Evolutionary conservation across 2,888 invertebrate species (phyloP).

Genomic region (Barypeithes pellucidus): DNA sequence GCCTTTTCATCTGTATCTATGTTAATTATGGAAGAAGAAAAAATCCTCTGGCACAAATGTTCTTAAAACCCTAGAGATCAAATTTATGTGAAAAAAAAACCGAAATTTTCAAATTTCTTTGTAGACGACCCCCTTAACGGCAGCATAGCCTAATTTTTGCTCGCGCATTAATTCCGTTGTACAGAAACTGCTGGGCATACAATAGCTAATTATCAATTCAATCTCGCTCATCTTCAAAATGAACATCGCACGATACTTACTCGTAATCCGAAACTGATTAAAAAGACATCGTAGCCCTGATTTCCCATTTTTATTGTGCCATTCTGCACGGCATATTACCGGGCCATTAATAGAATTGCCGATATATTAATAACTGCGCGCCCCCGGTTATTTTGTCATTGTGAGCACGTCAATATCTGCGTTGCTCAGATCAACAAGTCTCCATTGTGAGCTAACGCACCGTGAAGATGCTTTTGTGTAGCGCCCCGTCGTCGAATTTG

Average conservation of each 20-base stretch:
- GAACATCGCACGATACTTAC: slow-evolving; percentile 36
- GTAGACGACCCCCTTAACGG: too few relatives aligned
- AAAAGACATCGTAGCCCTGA: slow-evolving; percentile 31
- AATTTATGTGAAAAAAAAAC: too few relatives aligned
- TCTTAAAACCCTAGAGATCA: too few relatives aligned
- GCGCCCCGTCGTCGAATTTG: slow-evolving; percentile 63
- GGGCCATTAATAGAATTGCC: slow-evolving; percentile 47
- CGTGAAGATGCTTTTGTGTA: slow-evolving; percentile 64
- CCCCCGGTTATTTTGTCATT: slow-evolving; percentile 38
- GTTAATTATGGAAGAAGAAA: too few relatives aligned
- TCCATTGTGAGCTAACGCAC: slow-evolving; percentile 66
- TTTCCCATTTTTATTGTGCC: slow-evolving; percentile 37
- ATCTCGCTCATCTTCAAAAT: slow-evolving; percentile 17
- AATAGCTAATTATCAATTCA: too few relatives aligned
- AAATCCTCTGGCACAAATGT: too few relatives aligned
- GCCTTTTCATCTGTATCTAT: too few relatives aligned
- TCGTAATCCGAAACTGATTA: slow-evolving; percentile 50
- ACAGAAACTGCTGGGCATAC: too few relatives aligned
- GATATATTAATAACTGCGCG: slow-evolving; percentile 46
- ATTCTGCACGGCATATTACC: slow-evolving; percentile 42
- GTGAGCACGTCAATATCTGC: slow-evolving; percentile 59
- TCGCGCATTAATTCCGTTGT: too few relatives aligned
- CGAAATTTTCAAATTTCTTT: too few relatives aligned
- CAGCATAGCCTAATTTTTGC: too few relatives aligned
- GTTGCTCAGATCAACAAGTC: slow-evolving; percentile 70